Base-by-base conservation (phyloP, 2,113 vertebrate genomes). In the Pica pica region DNA sequence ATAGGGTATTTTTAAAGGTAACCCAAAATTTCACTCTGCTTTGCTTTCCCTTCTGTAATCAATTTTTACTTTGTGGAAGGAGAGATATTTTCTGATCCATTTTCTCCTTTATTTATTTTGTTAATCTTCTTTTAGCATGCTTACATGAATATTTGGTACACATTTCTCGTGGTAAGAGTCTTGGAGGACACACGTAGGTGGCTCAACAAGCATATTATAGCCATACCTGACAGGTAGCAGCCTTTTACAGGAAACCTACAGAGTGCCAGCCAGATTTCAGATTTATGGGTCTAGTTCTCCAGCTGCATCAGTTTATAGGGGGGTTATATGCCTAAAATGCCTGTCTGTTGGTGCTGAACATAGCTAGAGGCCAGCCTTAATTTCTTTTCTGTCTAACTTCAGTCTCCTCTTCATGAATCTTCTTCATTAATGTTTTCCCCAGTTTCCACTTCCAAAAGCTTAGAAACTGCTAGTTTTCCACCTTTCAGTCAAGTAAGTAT, bases 251-350 rank as follows among this genome's bases (percentile, higher is more conserved):
- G 23, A 85, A 55, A 80, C 8, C 24, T 81, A 9, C 1, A 2
- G 3, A 8, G 1, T 77, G 41, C 23, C 83, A 70, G 18, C 2
- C 20, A 50, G 17, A 64, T 85, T 82, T 83, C 39, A 69, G 22
- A 61, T 90, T 88, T 83, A 77, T 50, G 13, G 24, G 64, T 74
- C 63, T 83, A 50, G 12, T 52, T 92, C 64, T 83, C 50, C 85
- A 90, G 59, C 63, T 95, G 59, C 55, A 50, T 83, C 71, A 21
- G 18, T 88, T 85, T 93, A 85, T 39, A 47, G n/a, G 26, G 83
- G 37, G 41, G 57, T 59, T 61, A 93, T 57, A 42, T 63, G 55
- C n/a, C 37, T 82, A 33, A 31, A 79, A 30, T 71, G 55, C 46
- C 44, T 90, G 49, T 65, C 75, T 61, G 31, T 88, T 53, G 21